Evolutionary conservation across 2,113 vertebrate species (phyloP).

Genomic region (Sylvietta virens): DNA sequence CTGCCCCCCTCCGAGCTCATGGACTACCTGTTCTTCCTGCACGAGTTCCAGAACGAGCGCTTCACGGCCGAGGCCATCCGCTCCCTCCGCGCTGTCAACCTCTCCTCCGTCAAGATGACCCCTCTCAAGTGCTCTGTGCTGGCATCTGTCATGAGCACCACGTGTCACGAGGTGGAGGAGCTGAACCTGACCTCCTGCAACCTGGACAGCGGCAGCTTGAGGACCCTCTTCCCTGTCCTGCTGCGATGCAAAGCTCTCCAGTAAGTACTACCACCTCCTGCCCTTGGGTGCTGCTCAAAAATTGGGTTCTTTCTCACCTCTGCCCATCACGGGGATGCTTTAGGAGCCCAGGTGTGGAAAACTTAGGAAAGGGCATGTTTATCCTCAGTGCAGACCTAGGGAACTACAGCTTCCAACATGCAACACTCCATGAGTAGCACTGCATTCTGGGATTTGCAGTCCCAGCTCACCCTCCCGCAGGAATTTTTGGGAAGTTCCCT

Average conservation of each 20-base stretch:
- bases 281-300: neutral
- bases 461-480: neutral
- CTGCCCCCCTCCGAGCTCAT: constrained; percentile 89
- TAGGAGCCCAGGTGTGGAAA: neutral
- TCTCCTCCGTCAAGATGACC: constrained; percentile 86
- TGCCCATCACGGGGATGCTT: neutral
- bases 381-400: neutral
- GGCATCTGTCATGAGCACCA: constrained; percentile 80
- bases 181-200: constrained; percentile 90
- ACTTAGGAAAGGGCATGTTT: neutral
- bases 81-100: constrained; percentile 77
- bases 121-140: constrained; percentile 89
- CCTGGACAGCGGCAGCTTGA: constrained; percentile 76
- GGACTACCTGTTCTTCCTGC: constrained; percentile 91
- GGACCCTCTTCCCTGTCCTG: constrained; percentile 80
- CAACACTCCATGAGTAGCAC: neutral
- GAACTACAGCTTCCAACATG: neutral
- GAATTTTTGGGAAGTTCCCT: neutral
- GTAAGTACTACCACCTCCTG: constrained; percentile 71
- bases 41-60: constrained; percentile 92
- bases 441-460: neutral
- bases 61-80: constrained; percentile 85
- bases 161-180: constrained; percentile 77
- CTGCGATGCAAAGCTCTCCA: constrained; percentile 81
- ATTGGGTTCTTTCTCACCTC: neutral